Percentiles rank a stretch among this genome's conserved stretches.
Conservation (phyloP, 1,140 invertebrate species). For the Lucilia cuprina region DNA sequence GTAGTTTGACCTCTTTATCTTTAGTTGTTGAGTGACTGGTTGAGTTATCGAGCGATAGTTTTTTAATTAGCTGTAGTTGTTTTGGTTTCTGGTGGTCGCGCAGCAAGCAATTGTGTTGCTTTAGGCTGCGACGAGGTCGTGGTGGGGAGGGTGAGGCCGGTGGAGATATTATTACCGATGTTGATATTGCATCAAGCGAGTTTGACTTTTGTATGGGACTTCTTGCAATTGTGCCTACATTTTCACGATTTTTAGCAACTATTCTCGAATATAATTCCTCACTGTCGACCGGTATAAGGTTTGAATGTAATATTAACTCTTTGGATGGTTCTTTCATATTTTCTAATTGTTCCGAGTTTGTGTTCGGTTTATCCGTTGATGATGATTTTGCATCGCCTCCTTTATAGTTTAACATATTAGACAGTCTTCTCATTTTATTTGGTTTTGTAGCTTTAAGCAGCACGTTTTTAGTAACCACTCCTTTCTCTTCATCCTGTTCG, state of each 20-base stretch:
- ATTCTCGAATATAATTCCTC: slow-evolving; percentile 59
- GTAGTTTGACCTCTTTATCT: slow-evolving; percentile 40
- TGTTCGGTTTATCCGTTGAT: background rate
- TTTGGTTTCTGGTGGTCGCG: slow-evolving; percentile 36
- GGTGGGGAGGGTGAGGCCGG: slow-evolving; percentile 52
- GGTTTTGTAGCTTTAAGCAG: slow-evolving; percentile 43
- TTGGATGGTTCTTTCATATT: background rate
- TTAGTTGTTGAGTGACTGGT: background rate
- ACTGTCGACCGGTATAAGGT: slow-evolving; percentile 55
- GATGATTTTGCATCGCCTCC: background rate
- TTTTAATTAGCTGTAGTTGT: slow-evolving; percentile 43
- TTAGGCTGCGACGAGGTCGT: slow-evolving; percentile 52
- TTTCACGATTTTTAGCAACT: slow-evolving; percentile 50
- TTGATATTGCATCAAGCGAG: slow-evolving; percentile 58
- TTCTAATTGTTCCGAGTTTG: slow-evolving; percentile 32
- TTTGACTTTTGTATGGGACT: slow-evolving; percentile 53
- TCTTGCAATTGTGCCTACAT: background rate
- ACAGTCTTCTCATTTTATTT: slow-evolving; percentile 59
- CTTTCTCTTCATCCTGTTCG: background rate
- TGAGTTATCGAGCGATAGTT: slow-evolving; percentile 49
- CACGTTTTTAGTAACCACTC: slow-evolving; percentile 34
- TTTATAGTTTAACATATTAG: slow-evolving; percentile 57
- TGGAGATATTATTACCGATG: slow-evolving; percentile 50
- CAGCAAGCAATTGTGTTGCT: slow-evolving; percentile 55
- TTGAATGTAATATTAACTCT: slow-evolving; percentile 46